Percentiles rank a stretch among this genome's conserved stretches.
Conservation (phyloP, 2,113 vertebrate genomes). For the Ciconia boyciana region DNA sequence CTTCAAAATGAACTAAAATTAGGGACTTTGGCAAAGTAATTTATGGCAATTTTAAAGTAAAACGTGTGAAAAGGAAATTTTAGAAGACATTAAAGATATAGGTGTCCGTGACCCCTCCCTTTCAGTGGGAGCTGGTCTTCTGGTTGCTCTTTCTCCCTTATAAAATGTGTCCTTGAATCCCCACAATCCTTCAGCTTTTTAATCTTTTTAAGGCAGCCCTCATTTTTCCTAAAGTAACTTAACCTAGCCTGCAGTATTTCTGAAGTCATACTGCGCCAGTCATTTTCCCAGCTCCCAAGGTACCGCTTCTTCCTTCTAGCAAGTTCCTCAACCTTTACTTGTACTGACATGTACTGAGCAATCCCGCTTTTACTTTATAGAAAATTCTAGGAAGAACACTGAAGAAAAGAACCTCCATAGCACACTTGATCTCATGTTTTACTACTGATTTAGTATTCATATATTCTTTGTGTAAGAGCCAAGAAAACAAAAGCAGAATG, state of each 20-base stretch:
- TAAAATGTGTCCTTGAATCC: background rate
- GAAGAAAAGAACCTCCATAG: background rate
- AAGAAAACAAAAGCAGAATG: background rate
- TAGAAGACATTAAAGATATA: background rate
- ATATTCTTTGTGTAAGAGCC: background rate
- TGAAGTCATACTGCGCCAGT: background rate
- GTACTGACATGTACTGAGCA: background rate
- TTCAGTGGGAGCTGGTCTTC: background rate
- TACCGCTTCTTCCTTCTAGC: background rate
- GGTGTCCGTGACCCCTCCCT: background rate
- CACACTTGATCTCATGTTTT: background rate
- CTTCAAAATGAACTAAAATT: background rate
- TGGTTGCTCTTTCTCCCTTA: background rate
- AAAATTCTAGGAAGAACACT: background rate
- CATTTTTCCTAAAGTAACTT: background rate
- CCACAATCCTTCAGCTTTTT: background rate
- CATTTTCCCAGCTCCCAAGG: background rate
- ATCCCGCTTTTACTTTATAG: background rate
- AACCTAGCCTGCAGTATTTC: background rate
- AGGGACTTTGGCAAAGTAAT: background rate
- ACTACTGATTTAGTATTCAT: background rate
- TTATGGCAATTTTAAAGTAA: background rate
- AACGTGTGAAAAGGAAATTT: background rate
- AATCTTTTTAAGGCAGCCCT: background rate
- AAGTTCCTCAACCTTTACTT: background rate